Conservation (phyloP, 2,113 vertebrate species). For the Lagopus muta region DNA sequence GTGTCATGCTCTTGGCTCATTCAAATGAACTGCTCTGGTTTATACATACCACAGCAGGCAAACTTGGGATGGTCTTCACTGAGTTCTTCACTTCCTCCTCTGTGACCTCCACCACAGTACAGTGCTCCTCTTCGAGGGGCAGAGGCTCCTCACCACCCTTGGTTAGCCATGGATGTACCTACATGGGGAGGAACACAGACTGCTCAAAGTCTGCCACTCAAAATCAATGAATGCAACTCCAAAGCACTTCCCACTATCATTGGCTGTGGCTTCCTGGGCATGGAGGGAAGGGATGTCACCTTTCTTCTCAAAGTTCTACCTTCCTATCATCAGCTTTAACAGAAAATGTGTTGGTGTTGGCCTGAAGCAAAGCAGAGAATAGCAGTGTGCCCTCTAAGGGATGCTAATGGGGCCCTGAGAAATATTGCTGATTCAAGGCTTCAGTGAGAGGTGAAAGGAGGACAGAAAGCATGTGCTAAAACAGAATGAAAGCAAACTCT, state of each 20-base stretch:
- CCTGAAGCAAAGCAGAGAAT: neutral
- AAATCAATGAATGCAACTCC: neutral
- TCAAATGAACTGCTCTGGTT: neutral
- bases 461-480: neutral
- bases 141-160: slow-evolving; percentile 82
- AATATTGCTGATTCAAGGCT: neutral
- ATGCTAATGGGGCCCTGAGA: neutral
- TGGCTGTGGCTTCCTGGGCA: neutral
- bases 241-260: neutral
- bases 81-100: slow-evolving; percentile 99
- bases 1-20: fast-evolving
- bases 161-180: slow-evolving; percentile 94
- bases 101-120: slow-evolving; percentile 92
- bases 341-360: neutral
- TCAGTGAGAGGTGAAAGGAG: neutral
- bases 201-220: neutral
- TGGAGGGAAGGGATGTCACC: fast-evolving
- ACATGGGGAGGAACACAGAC: neutral
- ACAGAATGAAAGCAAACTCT: neutral
- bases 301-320: neutral
- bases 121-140: slow-evolving; percentile 95
- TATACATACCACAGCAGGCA: slow-evolving; percentile 92
- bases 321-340: neutral
- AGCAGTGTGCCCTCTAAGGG: neutral
- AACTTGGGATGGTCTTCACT: slow-evolving; percentile 92